Evolutionary conservation across 2,113 vertebrate species (phyloP).

Genomic region (Chloropsis cyanopogon): DNA sequence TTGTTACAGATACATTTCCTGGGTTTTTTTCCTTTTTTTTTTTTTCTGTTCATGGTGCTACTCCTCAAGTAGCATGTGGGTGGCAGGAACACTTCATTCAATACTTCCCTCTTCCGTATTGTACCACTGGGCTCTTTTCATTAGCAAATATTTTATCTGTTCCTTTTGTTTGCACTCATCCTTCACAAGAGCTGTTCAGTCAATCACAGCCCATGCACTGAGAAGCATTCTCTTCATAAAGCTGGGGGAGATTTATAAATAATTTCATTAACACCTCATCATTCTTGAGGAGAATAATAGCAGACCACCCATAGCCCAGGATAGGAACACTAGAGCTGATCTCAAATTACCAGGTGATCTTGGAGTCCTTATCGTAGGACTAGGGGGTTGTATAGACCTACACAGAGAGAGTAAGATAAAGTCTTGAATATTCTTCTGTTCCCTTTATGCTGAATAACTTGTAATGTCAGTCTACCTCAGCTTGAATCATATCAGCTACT

Average conservation of each 20-base stretch:
- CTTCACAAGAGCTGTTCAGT: background rate
- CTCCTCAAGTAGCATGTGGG: background rate
- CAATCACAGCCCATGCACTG: background rate
- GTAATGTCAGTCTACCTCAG: background rate
- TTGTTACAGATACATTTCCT: background rate
- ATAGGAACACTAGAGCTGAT: background rate
- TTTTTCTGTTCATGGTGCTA: background rate
- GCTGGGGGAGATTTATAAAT: background rate
- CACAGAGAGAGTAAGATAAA: background rate
- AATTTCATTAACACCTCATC: background rate
- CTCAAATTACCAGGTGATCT: background rate
- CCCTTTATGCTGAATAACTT: background rate
- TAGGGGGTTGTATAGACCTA: background rate
- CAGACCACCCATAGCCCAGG: background rate
- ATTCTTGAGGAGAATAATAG: background rate
- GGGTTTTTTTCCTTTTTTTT: no score
- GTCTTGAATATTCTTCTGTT: background rate
- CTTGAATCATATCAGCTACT: background rate
- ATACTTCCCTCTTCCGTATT: background rate
- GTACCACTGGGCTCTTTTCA: background rate
- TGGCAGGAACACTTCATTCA: background rate
- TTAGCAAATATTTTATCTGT: background rate
- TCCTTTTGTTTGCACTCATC: background rate
- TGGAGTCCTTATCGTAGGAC: fast-evolving
- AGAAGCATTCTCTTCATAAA: background rate